These are phyloP conservation scores for Zosterops pallidus DNA, from an alignment of 2,113 vertebrate genomes.

Conservation along the genomic window DNA sequence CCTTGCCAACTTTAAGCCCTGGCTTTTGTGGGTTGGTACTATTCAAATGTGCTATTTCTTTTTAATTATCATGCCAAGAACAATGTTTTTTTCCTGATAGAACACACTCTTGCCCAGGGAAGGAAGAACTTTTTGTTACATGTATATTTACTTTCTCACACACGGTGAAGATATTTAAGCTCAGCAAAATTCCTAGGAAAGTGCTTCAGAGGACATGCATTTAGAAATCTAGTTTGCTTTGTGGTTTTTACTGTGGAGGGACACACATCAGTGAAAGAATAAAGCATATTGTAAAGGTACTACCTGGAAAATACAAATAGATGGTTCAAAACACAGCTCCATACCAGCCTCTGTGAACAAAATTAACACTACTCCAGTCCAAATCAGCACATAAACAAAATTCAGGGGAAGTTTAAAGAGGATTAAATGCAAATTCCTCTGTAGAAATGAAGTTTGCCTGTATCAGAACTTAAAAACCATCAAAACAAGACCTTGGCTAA, in stretches of 20 bases:
- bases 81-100: conserved; percentile 33
- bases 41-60: conserved; percentile 17
- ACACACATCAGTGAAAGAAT: neutral
- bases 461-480: neutral
- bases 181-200: conserved; percentile 29
- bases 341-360: neutral
- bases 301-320: neutral
- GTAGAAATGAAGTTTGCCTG: neutral
- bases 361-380: neutral
- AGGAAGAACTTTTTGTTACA: conserved; percentile 35
- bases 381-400: neutral
- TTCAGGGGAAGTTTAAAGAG: neutral
- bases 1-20: conserved; percentile 2
- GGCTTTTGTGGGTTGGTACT: neutral
- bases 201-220: neutral
- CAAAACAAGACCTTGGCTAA: neutral
- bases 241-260: neutral
- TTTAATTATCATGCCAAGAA: conserved; percentile 50
- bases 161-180: neutral
- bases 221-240: neutral
- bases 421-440: neutral
- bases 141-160: conserved; percentile 45
- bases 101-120: neutral
- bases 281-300: neutral
- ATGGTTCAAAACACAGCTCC: neutral